These are phyloP conservation scores for Anguilla japonica DNA, from an alignment of 2,113 vertebrate genomes.

Conservation along the genomic window DNA sequence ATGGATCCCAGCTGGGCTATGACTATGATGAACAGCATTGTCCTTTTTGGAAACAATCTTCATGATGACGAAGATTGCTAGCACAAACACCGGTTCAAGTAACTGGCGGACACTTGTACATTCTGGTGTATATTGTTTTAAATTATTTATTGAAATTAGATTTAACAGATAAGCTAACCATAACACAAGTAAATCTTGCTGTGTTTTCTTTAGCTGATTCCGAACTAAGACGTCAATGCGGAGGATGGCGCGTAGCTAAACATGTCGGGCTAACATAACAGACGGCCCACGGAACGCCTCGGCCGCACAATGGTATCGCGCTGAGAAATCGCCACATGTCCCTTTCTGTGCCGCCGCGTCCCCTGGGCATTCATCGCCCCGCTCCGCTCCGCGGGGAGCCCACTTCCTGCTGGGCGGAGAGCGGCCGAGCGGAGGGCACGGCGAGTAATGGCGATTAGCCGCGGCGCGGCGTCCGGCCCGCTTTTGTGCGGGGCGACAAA, in stretches of 20 bases:
- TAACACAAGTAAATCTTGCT: background rate
- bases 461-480: background rate
- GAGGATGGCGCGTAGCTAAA: background rate
- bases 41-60: too few relatives aligned
- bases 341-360: background rate
- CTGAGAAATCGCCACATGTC: background rate
- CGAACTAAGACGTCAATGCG: background rate
- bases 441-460: background rate
- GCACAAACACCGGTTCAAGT: background rate
- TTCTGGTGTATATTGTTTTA: background rate
- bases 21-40: too few relatives aligned
- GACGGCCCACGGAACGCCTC: background rate
- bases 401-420: background rate
- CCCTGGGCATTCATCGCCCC: background rate
- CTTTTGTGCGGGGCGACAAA: background rate
- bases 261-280: background rate
- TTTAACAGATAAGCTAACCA: background rate
- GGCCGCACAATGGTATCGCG: background rate
- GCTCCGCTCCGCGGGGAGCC: background rate
- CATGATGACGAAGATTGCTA: too few relatives aligned
- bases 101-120: background rate
- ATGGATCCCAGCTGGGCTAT: too few relatives aligned
- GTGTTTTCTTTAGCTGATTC: background rate
- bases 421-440: background rate
- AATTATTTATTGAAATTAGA: background rate